These are phyloP conservation scores for Bucco capensis DNA, from an alignment of 2,113 vertebrate species.

Conservation along the genomic window DNA sequence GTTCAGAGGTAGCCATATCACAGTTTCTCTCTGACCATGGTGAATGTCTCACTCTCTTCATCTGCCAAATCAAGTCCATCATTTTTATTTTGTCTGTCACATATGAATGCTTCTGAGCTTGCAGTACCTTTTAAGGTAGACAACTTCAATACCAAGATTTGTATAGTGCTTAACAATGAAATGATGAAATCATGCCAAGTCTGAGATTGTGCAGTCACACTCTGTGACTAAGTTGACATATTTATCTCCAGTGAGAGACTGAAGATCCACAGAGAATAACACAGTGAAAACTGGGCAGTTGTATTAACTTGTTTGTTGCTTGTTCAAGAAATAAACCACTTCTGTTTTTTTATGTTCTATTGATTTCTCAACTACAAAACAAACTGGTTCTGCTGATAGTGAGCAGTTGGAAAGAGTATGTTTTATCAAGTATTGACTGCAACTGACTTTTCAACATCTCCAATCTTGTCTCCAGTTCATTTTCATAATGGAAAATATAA, in stretches of 20 bases:
- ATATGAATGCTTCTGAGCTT: background rate
- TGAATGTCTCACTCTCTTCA: background rate
- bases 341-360: background rate
- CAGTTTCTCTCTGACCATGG: background rate
- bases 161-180: background rate
- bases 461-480: background rate
- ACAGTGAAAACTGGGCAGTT: background rate
- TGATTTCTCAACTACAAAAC: background rate
- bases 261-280: background rate
- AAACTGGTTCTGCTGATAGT: background rate
- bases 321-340: background rate
- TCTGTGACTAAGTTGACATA: accelerated
- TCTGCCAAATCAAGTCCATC: background rate
- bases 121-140: background rate
- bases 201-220: background rate
- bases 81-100: background rate
- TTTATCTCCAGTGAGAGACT: background rate
- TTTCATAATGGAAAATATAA: background rate
- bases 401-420: background rate
- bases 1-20: background rate
- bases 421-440: background rate
- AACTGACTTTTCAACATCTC: background rate
- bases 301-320: background rate
- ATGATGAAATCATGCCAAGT: background rate
- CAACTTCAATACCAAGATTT: background rate